Base-by-base conservation (phyloP, 2,888 invertebrate species). In the Lasioglossum marginatum region DNA sequence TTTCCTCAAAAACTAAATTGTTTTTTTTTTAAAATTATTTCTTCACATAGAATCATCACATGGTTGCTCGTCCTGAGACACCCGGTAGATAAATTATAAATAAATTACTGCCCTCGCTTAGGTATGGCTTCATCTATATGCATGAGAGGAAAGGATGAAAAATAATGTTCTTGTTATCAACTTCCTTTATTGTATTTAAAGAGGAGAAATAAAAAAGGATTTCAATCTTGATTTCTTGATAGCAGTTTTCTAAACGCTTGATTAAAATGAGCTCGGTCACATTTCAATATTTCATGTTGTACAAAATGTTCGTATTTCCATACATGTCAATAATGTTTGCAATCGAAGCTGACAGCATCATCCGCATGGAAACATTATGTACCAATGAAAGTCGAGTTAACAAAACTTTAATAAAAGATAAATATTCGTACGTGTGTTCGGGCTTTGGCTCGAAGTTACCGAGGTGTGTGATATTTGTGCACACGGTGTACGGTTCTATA, bases 391-490 rank as follows among this genome's bases (percentile, higher is more conserved):
- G 12, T 68, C 23, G 37, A 37, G 37, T 68, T 68, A 68, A 68
- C 37, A 23, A 37, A 37, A 68, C 10, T 68, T 68, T 37, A 37
- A 37, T 68, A 68, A 68, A 23, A 37, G 68, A 68, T 23, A 4
- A 10, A 68, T 34, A 68, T 68, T 37, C 37, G 68, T 4, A 23
- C 23, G 23, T 34, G 19, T 37, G 31, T 23, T 10, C 68, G 12
- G 37, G 23, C 68, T 37, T 37, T 68, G 12, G 23, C 37, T 12
- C 37, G 68, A 23, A 37, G 34, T 68, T 68, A 68, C 12, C 37
- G 68, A 37, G 19, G 37, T 68, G 68, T 68, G 68, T 12, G 37
- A 68, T 68, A 68, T 68, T 68, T 68, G 68, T 68, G 68, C 68
- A 68, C 68, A 68, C 68, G 10, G 68, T 68, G 68, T 37, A 68